Evolutionary conservation across 2,888 invertebrate genomes (phyloP).

Genomic region (Athripsodes cinereus): DNA sequence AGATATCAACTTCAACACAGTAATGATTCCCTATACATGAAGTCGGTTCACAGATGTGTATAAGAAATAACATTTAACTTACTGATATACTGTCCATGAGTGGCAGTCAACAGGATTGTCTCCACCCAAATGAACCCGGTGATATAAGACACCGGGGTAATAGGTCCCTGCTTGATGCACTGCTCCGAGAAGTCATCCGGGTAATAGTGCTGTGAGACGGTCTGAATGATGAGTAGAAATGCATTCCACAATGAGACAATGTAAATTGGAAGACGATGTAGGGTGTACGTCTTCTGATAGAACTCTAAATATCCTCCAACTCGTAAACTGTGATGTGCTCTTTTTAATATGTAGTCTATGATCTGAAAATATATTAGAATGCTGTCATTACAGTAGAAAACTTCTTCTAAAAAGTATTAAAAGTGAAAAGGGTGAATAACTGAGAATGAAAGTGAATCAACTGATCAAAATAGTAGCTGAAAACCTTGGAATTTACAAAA

Average conservation of each 20-base stretch:
- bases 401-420: too few relatives aligned
- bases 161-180: constrained; percentile 43
- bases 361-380: constrained; percentile 41
- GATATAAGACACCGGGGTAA: constrained; percentile 54
- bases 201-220: constrained; percentile 53
- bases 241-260: constrained; percentile 59
- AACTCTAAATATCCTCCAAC: constrained; percentile 64
- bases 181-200: constrained; percentile 45
- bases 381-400: too few relatives aligned
- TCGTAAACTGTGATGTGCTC: constrained; percentile 54
- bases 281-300: constrained; percentile 54
- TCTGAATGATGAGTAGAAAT: constrained; percentile 47
- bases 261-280: constrained; percentile 55
- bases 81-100: constrained; percentile 53
- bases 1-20: too few relatives aligned
- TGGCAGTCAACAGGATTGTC: constrained; percentile 41
- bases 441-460: too few relatives aligned
- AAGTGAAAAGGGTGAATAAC: too few relatives aligned
- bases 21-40: too few relatives aligned
- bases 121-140: constrained; percentile 49
- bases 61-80: too few relatives aligned
- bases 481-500: too few relatives aligned
- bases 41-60: too few relatives aligned
- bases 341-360: constrained; percentile 52
- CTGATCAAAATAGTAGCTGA: too few relatives aligned